Evolutionary conservation across 2,113 vertebrate species (phyloP), one percentile per base, ranked within the genome.

Genomic region (Sisor rabdophorus): DNA sequence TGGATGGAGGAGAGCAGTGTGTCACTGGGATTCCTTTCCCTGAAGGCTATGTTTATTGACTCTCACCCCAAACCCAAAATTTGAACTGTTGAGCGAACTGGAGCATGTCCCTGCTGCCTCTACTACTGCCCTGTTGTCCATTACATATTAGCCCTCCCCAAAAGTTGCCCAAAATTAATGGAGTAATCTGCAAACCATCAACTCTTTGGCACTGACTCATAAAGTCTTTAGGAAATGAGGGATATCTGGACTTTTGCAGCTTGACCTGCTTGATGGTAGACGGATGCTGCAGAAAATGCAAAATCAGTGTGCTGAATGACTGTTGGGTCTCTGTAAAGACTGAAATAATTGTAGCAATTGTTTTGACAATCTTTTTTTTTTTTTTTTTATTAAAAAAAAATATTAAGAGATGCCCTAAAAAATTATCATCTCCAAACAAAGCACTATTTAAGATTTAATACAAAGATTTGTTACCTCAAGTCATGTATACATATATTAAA

Each of bases 1-100:
- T 95, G 85, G 96, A 98, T 2, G 75, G 87, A 0, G 90, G 89
- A 72, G 96, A 98, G 87, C 95, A 92, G 85, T 95, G 95, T 2
- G 30, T 86, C 32, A 81, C 90, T 12, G 89, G 90, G 78, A 89
- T 96, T 76, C 90, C 94, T 80, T 97, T 95, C 0, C 90, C 93
- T 0, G 95, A 97, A 55, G 90, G 93, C 88, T 98, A 95, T 0
- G 90, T 93, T 78, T 98, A 97, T 91, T 98, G 89, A 92, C 50
- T 52, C 4, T 28, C 47, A 54, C 52, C 56, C 55, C 12, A 56
- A 53, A 74, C 59, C 81, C 78, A 79, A 75, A 84, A 72, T 79
- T 82, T 81, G 85, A 88, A 84, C 81, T 59, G 74, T 71, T 61
- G 76, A 85, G 79, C 82, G 75, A 78, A 81, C 71, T 53, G 81